A percentile compares a stretch with the other conserved stretches of the same genome.
These are phyloP conservation scores for Thamnophis sirtalis DNA, from an alignment of 2,113 vertebrate species.

Conservation along the genomic window DNA sequence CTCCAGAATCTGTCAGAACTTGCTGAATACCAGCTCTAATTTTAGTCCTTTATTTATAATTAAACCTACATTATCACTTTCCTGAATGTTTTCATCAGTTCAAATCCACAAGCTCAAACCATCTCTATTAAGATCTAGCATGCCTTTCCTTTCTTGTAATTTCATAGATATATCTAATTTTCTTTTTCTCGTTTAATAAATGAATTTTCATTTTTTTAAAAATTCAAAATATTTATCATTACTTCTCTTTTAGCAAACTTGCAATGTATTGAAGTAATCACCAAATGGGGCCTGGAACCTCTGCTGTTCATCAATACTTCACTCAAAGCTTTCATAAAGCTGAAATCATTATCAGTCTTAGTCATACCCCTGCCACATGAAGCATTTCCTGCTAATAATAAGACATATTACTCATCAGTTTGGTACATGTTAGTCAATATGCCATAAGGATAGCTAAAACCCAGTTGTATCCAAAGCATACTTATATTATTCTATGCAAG, in stretches of 20 bases:
- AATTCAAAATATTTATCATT: not conserved
- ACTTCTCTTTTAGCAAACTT: not conserved
- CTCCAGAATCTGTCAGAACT: no score
- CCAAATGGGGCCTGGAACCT: not conserved
- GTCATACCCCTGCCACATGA: not conserved
- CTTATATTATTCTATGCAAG: not conserved
- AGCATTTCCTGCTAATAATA: not conserved
- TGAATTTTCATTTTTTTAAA: not conserved
- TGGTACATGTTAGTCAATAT: not conserved
- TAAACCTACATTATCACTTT: not conserved
- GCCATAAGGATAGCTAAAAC: not conserved
- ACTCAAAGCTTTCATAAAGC: not conserved
- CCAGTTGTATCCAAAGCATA: not conserved
- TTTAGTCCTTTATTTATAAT: not conserved
- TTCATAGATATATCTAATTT: not conserved
- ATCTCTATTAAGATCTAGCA: not conserved
- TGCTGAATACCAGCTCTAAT: no score
- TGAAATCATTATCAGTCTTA: not conserved
- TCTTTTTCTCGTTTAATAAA: not conserved
- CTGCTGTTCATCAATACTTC: not conserved
- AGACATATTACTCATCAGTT: not conserved
- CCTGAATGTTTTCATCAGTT: not conserved
- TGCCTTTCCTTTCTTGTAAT: not conserved
- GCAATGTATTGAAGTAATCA: not conserved
- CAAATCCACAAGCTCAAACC: not conserved